Evolutionary conservation across 2,113 vertebrate species (phyloP), one percentile per base, ranked within the genome.

Genomic region (Guaruba guarouba): DNA sequence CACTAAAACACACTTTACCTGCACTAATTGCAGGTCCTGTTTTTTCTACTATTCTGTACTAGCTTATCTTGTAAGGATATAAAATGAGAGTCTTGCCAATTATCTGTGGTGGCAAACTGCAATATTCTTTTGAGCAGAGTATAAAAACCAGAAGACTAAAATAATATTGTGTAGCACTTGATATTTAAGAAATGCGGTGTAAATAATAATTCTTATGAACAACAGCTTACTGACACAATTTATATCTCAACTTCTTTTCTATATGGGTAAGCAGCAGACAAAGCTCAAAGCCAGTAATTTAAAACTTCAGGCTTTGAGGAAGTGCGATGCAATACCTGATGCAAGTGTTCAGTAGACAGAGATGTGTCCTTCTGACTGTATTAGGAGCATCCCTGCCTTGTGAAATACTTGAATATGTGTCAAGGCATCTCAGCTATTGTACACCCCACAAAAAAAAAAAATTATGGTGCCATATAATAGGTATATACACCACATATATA

Each of bases 81-180:
- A 93, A 92, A 85, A 82, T 64, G 55, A 79, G 79, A 68, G 11
- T 79, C 39, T 70, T 81, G 17, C 10, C 48, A 73, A 52, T 73
- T 79, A 44, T 79, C 67, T 49, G 35, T 71, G 49, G 52, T 28
- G 11, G 31, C 24, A 71, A 8, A 54, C 12, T 17, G 46, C 43
- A 77, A 13, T 55, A 27, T 17, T 54, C 20, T 75, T 86, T 82
- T 64, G 33, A 75, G 51, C 25, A 54, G n/a, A 52, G 6, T 78
- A 71, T 39, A 81, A 69, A 93, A 75, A 39, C 54, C 46, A 68
- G 48, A 54, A 78, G 20, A 76, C 17, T 71, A 62, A 91, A 97
- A 93, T 44, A 76, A 75, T 33, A 61, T 22, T 13, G 10, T 82
- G 23, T 31, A 62, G 43, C 1, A 0, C n/a, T 59, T 33, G 18